Percentiles rank a stretch among this genome's conserved stretches.
Evolutionary conservation across 2,113 vertebrate genomes (phyloP).

Genomic region (Myotis brandtii): DNA sequence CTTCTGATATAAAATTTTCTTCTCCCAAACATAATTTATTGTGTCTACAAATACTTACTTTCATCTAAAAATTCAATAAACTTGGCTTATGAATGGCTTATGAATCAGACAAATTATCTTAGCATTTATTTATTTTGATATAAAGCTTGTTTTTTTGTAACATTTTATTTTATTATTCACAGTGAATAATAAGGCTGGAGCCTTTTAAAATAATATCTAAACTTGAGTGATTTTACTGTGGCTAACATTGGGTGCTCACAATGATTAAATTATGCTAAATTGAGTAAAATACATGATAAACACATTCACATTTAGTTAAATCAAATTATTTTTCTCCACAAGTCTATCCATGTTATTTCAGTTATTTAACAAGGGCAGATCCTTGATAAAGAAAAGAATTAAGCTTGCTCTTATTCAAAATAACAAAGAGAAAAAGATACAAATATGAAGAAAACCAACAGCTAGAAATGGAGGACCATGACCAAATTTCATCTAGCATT

Average conservation of each 20-base stretch:
- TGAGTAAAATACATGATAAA: background rate
- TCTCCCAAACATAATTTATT: background rate
- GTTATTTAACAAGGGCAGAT: background rate
- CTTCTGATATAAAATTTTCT: background rate
- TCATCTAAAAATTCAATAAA: background rate
- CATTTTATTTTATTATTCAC: slow-evolving; percentile 22
- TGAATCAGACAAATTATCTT: background rate
- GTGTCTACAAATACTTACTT: background rate
- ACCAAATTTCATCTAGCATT: background rate
- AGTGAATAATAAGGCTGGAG: background rate
- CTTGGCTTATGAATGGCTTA: background rate
- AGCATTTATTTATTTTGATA: slow-evolving; percentile 6
- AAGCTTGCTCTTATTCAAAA: background rate
- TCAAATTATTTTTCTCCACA: slow-evolving; percentile 4
- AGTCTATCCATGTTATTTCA: background rate
- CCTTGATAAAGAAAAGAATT: background rate
- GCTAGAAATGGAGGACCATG: background rate
- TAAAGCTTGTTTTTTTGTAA: background rate
- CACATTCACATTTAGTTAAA: background rate
- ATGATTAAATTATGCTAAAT: background rate
- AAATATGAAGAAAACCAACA: background rate
- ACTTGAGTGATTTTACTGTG: background rate
- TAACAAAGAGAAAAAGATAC: background rate
- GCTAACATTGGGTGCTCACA: background rate
- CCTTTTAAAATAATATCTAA: background rate